phyloP scores from a whole-genome alignment of 2,113 vertebrate species.

The Mixornis gularis region DNA sequence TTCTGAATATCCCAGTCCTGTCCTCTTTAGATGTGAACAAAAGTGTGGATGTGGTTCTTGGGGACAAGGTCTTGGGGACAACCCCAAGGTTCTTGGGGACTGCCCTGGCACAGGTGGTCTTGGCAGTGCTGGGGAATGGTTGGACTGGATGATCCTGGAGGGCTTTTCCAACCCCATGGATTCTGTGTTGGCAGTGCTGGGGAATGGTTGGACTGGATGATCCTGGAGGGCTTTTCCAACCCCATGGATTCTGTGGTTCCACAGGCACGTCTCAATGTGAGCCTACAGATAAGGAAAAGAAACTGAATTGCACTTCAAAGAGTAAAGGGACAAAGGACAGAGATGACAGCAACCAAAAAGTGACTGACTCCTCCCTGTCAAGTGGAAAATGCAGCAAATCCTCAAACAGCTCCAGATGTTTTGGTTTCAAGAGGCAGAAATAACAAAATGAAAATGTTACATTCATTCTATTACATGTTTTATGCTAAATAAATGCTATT shows the following conservation, averaged over 20 bases:
- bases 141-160: too few relatives aligned
- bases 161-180: too few relatives aligned
- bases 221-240: background rate
- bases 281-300: background rate
- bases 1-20: background rate
- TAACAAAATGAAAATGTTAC: background rate
- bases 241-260: background rate
- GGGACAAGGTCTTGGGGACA: background rate
- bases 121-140: background rate
- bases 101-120: background rate
- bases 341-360: background rate
- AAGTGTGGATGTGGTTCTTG: background rate
- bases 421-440: background rate
- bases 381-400: background rate
- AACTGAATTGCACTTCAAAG: background rate
- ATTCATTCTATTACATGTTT: background rate
- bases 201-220: fast-evolving
- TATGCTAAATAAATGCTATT: background rate
- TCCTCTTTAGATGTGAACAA: fast-evolving
- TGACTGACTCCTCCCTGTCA: background rate
- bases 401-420: background rate
- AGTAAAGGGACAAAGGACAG: background rate
- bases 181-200: background rate
- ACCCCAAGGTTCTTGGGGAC: too few relatives aligned
- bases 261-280: background rate